A percentile compares a stretch with the other conserved stretches of the same genome.
phyloP scores from a whole-genome alignment of 2,888 invertebrate species.

The Trachelus troglodyta region DNA sequence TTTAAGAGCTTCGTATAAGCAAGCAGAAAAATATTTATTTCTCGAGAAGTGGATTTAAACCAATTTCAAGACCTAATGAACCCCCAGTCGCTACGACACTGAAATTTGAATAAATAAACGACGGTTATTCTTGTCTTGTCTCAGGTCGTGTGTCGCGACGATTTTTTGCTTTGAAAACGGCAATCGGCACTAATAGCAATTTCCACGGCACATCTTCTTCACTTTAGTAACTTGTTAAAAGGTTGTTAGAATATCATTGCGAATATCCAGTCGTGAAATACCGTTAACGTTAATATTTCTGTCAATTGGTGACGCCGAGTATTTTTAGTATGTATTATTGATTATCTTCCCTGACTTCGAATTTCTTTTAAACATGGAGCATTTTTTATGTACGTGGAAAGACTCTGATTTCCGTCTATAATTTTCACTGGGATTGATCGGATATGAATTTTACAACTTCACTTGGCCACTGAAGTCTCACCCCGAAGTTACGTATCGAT shows the following conservation, averaged over 20 bases:
- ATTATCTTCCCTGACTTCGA: not conserved
- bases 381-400: not conserved
- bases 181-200: not conserved
- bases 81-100: not conserved
- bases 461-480: not conserved
- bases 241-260: not conserved
- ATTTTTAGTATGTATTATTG: not conserved
- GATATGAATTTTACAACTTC: not conserved
- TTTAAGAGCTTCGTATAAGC: conserved; percentile 1
- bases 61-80: not conserved
- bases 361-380: not conserved
- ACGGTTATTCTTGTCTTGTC: not conserved
- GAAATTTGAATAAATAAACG: not conserved
- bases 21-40: not conserved
- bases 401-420: not conserved
- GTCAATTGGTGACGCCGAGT: not conserved
- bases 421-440: not conserved
- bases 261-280: not conserved
- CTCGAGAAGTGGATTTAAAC: not conserved
- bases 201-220: not conserved
- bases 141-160: not conserved
- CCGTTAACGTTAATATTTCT: not conserved
- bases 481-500: not conserved
- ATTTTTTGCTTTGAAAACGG: not conserved
- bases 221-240: not conserved